These are phyloP conservation scores for Drosophila monieri DNA, from an alignment of 2,888 invertebrate species.

Conservation along the genomic window DNA sequence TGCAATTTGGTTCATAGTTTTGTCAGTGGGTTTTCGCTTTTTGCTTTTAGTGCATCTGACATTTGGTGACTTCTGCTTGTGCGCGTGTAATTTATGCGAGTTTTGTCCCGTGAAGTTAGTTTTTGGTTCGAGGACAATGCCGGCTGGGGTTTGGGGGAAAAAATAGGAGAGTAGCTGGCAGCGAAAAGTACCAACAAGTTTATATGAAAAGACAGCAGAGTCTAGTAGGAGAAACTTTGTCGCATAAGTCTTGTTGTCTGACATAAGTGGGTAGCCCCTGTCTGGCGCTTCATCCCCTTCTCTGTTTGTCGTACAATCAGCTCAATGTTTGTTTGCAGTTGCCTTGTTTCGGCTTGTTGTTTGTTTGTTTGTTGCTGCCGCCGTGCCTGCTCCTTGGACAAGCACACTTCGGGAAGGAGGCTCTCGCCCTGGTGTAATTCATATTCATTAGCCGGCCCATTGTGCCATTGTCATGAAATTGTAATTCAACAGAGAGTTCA, in stretches of 20 bases:
- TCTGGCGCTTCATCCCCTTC: constrained; percentile 6
- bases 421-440: constrained; percentile 57
- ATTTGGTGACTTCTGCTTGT: constrained; percentile 71
- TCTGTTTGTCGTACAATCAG: constrained; percentile 43
- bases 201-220: constrained; percentile 64
- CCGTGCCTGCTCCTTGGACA: constrained; percentile 35
- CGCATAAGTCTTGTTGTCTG: constrained; percentile 68
- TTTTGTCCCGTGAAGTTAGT: constrained; percentile 63
- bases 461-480: constrained; percentile 60
- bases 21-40: constrained; percentile 21
- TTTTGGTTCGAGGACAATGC: constrained; percentile 46
- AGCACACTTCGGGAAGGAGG: constrained; percentile 11
- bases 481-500: constrained; percentile 45
- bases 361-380: constrained; percentile 42
- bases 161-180: constrained; percentile 43
- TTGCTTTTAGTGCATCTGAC: constrained; percentile 68
- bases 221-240: constrained; percentile 57
- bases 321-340: constrained; percentile 49
- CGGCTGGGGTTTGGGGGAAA: constrained; percentile 2
- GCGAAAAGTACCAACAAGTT: constrained; percentile 59
- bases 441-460: constrained; percentile 71
- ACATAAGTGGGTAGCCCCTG: constrained; percentile 65
- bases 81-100: constrained; percentile 75
- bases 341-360: constrained; percentile 39
- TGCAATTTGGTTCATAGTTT: constrained; percentile 59